Conservation (phyloP, 2,888 invertebrate species). For the Eumerus sabulonum region DNA sequence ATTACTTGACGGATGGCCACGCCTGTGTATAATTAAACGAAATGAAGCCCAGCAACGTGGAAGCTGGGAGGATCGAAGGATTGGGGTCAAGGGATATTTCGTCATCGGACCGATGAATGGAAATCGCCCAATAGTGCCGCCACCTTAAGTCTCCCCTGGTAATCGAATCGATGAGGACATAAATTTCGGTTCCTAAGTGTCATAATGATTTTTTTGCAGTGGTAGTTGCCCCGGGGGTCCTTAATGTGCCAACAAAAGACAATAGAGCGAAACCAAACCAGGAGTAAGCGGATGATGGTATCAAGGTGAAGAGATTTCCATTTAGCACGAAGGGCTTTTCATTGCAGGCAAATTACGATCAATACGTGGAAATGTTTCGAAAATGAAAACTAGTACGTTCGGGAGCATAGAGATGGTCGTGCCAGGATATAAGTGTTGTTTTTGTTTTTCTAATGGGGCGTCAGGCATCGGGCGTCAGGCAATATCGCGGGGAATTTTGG, state of each 20-base stretch:
- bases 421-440: too few species aligned
- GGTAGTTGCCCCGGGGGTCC: too few species aligned
- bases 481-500: slow-evolving; percentile 15
- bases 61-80: slow-evolving; percentile 22
- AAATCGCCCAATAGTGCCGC: not conserved
- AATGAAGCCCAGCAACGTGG: slow-evolving; percentile 16
- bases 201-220: slow-evolving; percentile 47
- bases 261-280: not conserved
- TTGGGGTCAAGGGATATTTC: slow-evolving; percentile 42
- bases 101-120: too few species aligned
- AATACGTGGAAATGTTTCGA: slow-evolving; percentile 20
- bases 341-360: slow-evolving; percentile 38
- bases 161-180: slow-evolving; percentile 33
- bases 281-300: slow-evolving; percentile 12
- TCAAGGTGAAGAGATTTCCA: slow-evolving; percentile 45
- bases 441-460: slow-evolving; percentile 18
- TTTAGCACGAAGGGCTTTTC: slow-evolving; percentile 15
- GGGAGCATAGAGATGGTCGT: too few species aligned
- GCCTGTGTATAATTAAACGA: slow-evolving; percentile 43
- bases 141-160: slow-evolving; percentile 1
- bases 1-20: slow-evolving; percentile 19
- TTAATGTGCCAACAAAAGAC: slow-evolving; percentile 52
- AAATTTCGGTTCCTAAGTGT: slow-evolving; percentile 40
- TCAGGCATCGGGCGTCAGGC: slow-evolving; percentile 6
- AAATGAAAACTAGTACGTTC: too few species aligned